A percentile compares a stretch with the other conserved stretches of the same genome.
These are phyloP conservation scores for Crossoptilon crossoptilon DNA, from an alignment of 2,797 vertebrate genomes.

Conservation along the genomic window DNA sequence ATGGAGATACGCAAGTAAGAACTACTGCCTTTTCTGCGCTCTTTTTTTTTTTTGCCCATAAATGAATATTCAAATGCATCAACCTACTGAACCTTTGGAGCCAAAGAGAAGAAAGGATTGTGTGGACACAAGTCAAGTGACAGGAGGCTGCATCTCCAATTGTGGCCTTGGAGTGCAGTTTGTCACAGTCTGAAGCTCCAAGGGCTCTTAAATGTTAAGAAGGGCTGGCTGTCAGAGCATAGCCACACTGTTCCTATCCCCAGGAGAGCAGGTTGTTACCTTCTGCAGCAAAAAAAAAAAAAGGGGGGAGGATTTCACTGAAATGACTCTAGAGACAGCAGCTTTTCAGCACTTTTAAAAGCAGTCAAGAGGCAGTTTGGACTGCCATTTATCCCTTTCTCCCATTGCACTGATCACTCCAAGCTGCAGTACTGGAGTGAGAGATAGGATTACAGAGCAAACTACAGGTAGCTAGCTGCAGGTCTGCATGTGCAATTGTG, in stretches of 20 bases:
- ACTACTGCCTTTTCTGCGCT: neutral
- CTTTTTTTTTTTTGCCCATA: neutral
- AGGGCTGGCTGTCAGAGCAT: neutral
- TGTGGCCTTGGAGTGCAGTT: neutral
- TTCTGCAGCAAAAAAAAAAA: neutral
- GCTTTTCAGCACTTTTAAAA: neutral
- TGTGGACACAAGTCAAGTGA: neutral
- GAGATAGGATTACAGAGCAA: neutral
- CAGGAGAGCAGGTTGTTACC: neutral
- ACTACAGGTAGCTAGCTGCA: neutral
- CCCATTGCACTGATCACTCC: neutral
- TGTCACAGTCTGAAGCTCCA: neutral
- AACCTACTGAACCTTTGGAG: neutral
- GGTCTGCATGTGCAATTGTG: neutral
- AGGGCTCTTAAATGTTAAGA: neutral
- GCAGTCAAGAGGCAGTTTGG: neutral
- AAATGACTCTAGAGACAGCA: neutral
- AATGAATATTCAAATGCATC: neutral
- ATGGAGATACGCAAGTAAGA: neutral
- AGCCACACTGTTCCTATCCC: neutral
- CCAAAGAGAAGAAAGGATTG: neutral
- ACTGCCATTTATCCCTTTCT: neutral
- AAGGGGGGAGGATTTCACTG: neutral
- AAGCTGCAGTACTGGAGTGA: neutral
- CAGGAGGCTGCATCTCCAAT: neutral